Evolutionary conservation across 2,113 vertebrate genomes (phyloP).

Genomic region (Oreochromis aureus): DNA sequence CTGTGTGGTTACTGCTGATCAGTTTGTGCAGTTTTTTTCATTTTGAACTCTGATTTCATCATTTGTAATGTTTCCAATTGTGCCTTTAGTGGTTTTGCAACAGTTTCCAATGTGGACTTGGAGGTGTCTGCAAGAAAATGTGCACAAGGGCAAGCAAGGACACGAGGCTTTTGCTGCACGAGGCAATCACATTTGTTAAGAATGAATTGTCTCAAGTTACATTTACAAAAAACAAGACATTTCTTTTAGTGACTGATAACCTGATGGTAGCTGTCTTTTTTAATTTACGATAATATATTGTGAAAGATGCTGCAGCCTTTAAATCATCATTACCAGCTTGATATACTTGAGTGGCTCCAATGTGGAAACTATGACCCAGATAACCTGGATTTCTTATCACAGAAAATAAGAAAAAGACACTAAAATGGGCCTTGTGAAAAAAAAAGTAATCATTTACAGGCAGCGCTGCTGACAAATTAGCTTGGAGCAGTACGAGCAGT

Average conservation of each 20-base stretch:
- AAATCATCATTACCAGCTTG: not conserved
- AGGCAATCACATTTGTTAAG: not conserved
- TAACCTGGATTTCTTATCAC: not conserved
- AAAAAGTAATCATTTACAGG: not conserved
- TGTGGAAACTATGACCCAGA: not conserved
- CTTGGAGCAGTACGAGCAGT: not conserved
- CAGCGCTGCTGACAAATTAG: not conserved
- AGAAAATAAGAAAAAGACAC: not conserved
- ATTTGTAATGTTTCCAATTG: not conserved
- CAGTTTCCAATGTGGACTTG: not conserved
- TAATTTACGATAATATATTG: not conserved
- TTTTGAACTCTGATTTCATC: not conserved
- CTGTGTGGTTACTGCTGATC: not conserved
- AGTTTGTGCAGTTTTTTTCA: not conserved
- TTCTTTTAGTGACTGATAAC: not conserved
- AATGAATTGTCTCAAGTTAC: not conserved
- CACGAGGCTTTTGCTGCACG: not conserved
- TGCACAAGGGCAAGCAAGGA: not conserved
- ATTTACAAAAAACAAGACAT: not conserved
- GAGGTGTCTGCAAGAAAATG: not conserved
- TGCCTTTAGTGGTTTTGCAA: not conserved
- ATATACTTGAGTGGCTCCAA: not conserved
- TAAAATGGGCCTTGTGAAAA: not conserved
- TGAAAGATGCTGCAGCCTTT: not conserved
- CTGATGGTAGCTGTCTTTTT: not conserved